These are phyloP conservation scores for Lysiphlebus fabarum DNA, from an alignment of 1,140 invertebrate genomes.

Conservation along the genomic window DNA sequence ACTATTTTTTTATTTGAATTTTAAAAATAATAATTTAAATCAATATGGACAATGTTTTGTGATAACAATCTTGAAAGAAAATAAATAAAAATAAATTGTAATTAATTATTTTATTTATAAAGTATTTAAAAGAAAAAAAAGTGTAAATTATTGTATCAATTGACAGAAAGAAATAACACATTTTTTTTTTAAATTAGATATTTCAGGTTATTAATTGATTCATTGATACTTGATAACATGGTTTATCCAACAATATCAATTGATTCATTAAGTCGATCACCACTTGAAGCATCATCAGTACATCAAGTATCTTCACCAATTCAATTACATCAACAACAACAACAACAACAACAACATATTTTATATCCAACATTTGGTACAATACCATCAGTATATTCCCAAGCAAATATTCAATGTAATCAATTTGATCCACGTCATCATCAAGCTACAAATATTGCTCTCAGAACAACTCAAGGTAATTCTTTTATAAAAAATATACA, in stretches of 20 bases:
- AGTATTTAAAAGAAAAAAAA: too few species aligned
- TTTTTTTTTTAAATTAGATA: too few species aligned
- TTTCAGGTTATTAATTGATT: background rate
- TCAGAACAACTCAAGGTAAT: constrained; percentile 15
- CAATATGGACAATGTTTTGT: too few species aligned
- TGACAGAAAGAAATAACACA: background rate
- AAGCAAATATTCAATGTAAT: constrained; percentile 32
- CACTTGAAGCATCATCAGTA: constrained; percentile 30
- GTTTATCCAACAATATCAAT: constrained; percentile 10
- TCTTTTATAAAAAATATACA: background rate
- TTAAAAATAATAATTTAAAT: too few species aligned
- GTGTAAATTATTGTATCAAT: background rate
- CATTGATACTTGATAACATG: constrained; percentile 12
- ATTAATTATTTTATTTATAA: too few species aligned
- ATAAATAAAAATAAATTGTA: background rate
- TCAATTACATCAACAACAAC: constrained; percentile 25
- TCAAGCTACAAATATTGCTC: background rate
- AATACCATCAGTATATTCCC: constrained; percentile 28
- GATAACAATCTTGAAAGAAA: background rate
- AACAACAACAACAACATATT: constrained; percentile 40
- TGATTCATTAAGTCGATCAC: constrained; percentile 35
- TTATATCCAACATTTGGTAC: constrained; percentile 35
- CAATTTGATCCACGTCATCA: constrained; percentile 36
- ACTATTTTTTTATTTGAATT: too few species aligned
- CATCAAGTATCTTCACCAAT: constrained; percentile 28